A percentile compares a stretch with the other conserved stretches of the same genome.
Evolutionary conservation across 2,888 invertebrate species (phyloP).

Genomic region (Aplocera efformata): DNA sequence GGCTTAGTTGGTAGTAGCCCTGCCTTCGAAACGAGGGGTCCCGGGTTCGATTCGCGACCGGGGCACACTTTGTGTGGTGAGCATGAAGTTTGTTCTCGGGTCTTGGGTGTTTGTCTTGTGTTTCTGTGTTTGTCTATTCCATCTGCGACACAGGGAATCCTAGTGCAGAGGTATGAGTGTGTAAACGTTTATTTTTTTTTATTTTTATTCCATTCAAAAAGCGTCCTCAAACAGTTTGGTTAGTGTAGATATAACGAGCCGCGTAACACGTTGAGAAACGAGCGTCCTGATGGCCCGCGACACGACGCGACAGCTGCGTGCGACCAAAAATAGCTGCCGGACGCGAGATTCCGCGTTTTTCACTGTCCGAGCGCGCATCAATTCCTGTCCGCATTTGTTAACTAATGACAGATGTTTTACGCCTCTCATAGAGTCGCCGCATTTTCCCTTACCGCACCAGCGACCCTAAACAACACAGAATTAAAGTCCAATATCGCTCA

Average conservation of each 20-base stretch:
- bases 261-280: conserved; percentile 41
- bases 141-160: no score
- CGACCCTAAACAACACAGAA: background rate
- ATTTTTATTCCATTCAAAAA: no score
- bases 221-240: conserved; percentile 21
- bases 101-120: no score
- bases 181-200: no score
- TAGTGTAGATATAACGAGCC: conserved; percentile 27
- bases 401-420: conserved; percentile 76
- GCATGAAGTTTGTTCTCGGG: no score
- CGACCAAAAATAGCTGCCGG: conserved; percentile 62
- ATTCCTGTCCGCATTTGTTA: conserved; percentile 76
- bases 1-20: no score
- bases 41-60: no score
- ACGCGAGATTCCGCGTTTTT: conserved; percentile 76
- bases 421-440: conserved; percentile 41
- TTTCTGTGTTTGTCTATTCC: no score
- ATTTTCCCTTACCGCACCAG: conserved; percentile 5
- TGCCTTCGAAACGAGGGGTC: no score
- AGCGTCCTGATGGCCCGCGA: conserved; percentile 53
- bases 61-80: no score
- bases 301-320: conserved; percentile 71
- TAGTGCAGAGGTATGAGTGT: no score
- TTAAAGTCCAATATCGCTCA: conserved; percentile 35
- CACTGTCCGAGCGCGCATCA: conserved; percentile 75